Evolutionary conservation across 1,140 invertebrate genomes (phyloP).

Genomic region (Drosophila teissieri): DNA sequence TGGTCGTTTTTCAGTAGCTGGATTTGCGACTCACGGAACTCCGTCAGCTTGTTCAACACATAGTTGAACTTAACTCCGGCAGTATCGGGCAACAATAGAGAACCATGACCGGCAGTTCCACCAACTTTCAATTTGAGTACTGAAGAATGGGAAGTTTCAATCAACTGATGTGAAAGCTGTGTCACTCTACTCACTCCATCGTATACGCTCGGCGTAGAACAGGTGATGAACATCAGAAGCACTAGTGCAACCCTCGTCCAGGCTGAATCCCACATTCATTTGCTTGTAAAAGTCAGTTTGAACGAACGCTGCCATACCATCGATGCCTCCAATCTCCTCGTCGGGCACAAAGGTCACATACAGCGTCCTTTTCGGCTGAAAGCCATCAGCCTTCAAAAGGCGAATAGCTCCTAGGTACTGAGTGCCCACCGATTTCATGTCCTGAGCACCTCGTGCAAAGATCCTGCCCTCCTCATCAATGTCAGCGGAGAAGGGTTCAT

Average conservation of each 20-base stretch:
- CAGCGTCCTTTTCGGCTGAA: constrained; percentile 88
- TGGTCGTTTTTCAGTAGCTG: constrained; percentile 87
- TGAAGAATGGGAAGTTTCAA: neutral
- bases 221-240: constrained; percentile 88
- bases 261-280: constrained; percentile 94
- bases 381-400: constrained; percentile 86
- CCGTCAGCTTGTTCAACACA: constrained; percentile 91
- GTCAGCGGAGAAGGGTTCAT: constrained; percentile 90
- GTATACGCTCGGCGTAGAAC: constrained; percentile 91
- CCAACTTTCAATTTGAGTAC: constrained; percentile 63
- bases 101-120: constrained; percentile 96
- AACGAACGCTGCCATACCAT: constrained; percentile 94
- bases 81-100: constrained; percentile 91
- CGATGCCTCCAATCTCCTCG: constrained; percentile 94
- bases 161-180: neutral
- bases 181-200: constrained; percentile 87
- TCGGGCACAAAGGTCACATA: constrained; percentile 94
- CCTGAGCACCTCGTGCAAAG: constrained; percentile 91
- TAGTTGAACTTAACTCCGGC: constrained; percentile 93
- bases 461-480: constrained; percentile 91
- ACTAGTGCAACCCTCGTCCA: constrained; percentile 93
- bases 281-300: constrained; percentile 90
- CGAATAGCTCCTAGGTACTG: constrained; percentile 87
- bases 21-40: constrained; percentile 89
- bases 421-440: constrained; percentile 85